Base-by-base conservation (phyloP, 2,888 invertebrate genomes). In the Lathronympha strigana region DNA sequence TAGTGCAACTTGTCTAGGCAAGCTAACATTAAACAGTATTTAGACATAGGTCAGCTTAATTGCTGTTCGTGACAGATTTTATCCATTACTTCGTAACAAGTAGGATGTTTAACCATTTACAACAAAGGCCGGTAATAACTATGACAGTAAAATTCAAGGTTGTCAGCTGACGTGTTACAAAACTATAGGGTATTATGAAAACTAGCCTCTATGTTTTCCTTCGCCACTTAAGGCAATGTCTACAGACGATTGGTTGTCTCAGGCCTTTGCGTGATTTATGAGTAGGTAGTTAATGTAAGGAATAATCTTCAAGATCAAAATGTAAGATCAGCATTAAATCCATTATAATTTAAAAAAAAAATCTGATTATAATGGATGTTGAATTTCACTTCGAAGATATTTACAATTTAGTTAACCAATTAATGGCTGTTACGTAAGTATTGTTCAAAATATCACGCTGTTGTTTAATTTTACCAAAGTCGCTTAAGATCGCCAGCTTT, bases 131-230 rank as follows among this genome's bases (percentile, higher is more conserved):
- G 58, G 36, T 51, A 64, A 58, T 64, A 28, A 55, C 45, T 19
- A 53, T 53, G 51, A 64, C 58, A 45, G 55, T 49, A 49, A 55
- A 17, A 63, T 53, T 38, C 58, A 64, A 64, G 64, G 58, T 53
- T 47, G 36, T 8, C n/a, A 43, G 4, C 51, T 47, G 36, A 40
- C 57, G 57, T 15, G 45, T 64, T 57, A 57, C 57, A 50, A 23
- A 58, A 40, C 57, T 28, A 28, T 43, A 13, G 25, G 33, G 33
- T 58, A 17, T 60, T 64, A 45, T 45, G 58, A 64, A 60, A 64
- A 25, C 33, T 17, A 50, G 9, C 25, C 25, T 55, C 17, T 28
- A 17, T 55, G 31, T 57, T 57, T 57, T 43, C 57, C 43, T 45
- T 55, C 45, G 43, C 43, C 28, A 25, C 54, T 15, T 54, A 38